Percentiles rank a stretch among this genome's conserved stretches.
Conservation (phyloP, 64 coral and sea anemone genomes). For the Pocillopora damicornis region DNA sequence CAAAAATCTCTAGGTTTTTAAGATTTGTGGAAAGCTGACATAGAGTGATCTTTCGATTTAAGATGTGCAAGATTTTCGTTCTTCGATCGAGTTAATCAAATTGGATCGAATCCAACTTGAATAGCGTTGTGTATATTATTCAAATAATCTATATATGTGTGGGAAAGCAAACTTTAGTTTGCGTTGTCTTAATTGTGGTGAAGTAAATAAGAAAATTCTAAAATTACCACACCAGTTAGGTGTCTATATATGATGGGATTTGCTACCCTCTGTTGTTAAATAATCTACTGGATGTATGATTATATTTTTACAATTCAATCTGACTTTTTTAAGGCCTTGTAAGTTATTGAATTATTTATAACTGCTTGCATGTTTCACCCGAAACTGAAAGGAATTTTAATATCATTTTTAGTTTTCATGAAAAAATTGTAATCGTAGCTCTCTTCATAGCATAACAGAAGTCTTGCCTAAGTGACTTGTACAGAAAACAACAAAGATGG, state of each 20-base stretch:
- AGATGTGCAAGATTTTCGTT: neutral
- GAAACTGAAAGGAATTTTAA: too few relatives aligned
- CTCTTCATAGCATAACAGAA: neutral
- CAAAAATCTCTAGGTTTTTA: neutral
- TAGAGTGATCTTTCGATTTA: too few relatives aligned
- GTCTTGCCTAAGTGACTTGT: neutral
- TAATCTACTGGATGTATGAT: neutral
- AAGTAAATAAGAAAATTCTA: too few relatives aligned
- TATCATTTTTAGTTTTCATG: too few relatives aligned
- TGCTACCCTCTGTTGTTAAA: neutral
- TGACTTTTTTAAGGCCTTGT: neutral
- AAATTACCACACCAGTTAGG: too few relatives aligned
- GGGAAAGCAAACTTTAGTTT: neutral
- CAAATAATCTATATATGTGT: neutral
- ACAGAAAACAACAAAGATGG: neutral
- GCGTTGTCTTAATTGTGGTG: too few relatives aligned
- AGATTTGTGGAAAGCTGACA: too few relatives aligned
- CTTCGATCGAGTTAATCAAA: neutral
- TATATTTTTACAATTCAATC: neutral
- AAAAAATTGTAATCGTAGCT: too few relatives aligned
- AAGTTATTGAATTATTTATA: too few relatives aligned
- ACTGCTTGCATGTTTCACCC: too few relatives aligned
- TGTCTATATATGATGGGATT: neutral
- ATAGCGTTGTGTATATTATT: constrained; percentile 16
- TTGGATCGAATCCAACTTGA: constrained; percentile 7